Percentiles rank a stretch among this genome's conserved stretches.
These are phyloP conservation scores for Sebastes alutus DNA, from an alignment of 2,797 vertebrate genomes.

Conservation along the genomic window DNA sequence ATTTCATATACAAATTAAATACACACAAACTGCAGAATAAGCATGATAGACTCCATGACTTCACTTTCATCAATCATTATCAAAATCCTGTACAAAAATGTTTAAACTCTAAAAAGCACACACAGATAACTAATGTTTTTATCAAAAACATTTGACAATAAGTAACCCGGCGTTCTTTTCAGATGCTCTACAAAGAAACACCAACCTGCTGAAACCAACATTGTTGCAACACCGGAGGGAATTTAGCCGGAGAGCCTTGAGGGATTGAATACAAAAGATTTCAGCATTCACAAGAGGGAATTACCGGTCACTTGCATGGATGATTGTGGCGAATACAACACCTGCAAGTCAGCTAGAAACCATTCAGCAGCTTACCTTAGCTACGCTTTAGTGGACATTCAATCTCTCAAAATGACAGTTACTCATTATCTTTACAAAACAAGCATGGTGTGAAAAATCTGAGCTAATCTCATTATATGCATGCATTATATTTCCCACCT, in stretches of 20 bases:
- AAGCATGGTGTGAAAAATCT: background rate
- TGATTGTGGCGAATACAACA: background rate
- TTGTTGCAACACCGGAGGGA: conserved; percentile 27
- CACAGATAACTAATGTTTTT: background rate
- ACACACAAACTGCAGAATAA: background rate
- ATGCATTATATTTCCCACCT: too few relatives aligned
- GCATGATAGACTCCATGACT: background rate
- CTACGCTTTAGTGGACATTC: background rate
- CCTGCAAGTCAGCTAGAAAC: background rate
- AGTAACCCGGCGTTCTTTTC: background rate
- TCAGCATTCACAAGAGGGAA: conserved; percentile 21
- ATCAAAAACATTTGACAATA: background rate
- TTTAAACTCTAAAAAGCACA: background rate
- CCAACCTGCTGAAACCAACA: conserved; percentile 15
- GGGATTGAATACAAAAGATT: background rate
- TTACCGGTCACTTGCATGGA: conserved; percentile 11
- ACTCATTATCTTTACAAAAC: background rate
- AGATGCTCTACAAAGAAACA: background rate
- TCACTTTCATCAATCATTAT: background rate
- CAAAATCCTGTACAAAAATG: background rate
- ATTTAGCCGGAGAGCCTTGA: background rate
- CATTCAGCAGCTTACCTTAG: background rate
- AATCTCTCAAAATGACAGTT: background rate
- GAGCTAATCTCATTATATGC: too few relatives aligned
- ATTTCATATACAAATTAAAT: background rate